Evolutionary conservation across 2,113 vertebrate species (phyloP).

Genomic region (Mesembrinibis cayennensis): DNA sequence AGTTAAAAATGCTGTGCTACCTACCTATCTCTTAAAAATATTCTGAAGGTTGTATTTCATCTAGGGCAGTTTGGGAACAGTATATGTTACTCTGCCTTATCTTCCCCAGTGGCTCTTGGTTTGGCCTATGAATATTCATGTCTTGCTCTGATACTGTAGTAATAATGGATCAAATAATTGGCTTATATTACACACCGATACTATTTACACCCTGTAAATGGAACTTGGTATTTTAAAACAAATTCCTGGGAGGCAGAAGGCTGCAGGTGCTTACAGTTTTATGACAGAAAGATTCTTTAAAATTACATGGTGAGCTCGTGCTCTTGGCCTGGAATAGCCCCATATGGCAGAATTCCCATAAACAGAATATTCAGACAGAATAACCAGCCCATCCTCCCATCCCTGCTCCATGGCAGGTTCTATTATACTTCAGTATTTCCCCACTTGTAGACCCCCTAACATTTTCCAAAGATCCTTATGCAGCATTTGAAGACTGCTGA

Average conservation of each 20-base stretch:
- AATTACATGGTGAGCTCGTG: not conserved
- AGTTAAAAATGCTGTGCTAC: not conserved
- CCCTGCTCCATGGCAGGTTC: not conserved
- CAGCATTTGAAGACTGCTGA: not conserved
- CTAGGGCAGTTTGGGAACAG: not conserved
- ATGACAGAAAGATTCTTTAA: not conserved
- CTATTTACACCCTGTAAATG: not conserved
- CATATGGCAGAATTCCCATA: not conserved
- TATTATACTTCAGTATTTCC: fast-evolving
- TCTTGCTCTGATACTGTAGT: not conserved
- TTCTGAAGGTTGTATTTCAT: not conserved
- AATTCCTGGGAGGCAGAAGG: not conserved
- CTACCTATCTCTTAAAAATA: not conserved
- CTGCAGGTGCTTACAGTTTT: not conserved
- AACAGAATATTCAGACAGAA: not conserved
- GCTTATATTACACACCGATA: not conserved
- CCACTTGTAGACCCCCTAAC: not conserved
- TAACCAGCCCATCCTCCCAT: not conserved
- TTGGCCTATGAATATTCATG: not conserved
- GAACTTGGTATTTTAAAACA: not conserved
- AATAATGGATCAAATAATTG: not conserved
- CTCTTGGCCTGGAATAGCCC: not conserved
- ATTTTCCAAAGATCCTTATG: not conserved
- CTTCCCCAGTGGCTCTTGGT: not conserved
- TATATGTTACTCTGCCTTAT: not conserved